These are phyloP conservation scores for Cephus runcator DNA, from an alignment of 2,888 invertebrate genomes.

Conservation along the genomic window DNA sequence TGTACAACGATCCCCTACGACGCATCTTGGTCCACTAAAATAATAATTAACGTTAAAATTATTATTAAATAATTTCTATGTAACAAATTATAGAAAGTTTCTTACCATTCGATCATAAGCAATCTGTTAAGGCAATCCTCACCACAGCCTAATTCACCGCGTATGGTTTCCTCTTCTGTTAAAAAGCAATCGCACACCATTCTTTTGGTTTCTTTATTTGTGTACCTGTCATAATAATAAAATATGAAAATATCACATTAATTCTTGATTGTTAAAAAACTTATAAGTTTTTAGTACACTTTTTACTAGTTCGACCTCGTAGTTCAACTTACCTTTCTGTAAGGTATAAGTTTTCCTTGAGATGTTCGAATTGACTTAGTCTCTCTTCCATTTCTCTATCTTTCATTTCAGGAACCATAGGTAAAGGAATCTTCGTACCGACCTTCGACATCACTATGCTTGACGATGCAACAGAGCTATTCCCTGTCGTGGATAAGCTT, in stretches of 20 bases:
- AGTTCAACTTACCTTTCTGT: slow-evolving; percentile 73
- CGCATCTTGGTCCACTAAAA: slow-evolving; percentile 89
- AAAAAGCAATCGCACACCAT: slow-evolving; percentile 97
- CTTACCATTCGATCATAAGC: slow-evolving; percentile 97
- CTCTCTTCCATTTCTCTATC: slow-evolving; percentile 69
- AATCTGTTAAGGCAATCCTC: slow-evolving; percentile 96
- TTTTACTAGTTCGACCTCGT: neutral
- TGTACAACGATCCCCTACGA: slow-evolving; percentile 89
- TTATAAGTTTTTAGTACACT: neutral
- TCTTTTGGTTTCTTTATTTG: slow-evolving; percentile 89
- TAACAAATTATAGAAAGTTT: neutral
- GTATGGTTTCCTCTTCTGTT: slow-evolving; percentile 85
- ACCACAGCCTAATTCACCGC: slow-evolving; percentile 90
- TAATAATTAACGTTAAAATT: slow-evolving; percentile 14
- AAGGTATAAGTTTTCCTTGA: slow-evolving; percentile 88
- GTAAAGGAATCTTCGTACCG: slow-evolving; percentile 52
- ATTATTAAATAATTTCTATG: neutral
- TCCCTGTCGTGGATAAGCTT: neutral
- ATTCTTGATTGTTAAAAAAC: neutral
- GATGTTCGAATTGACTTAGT: slow-evolving; percentile 81
- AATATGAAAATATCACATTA: neutral
- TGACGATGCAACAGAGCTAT: neutral
- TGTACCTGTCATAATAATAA: slow-evolving; percentile 65
- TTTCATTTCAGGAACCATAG: slow-evolving; percentile 68
- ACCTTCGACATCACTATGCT: slow-evolving; percentile 17